These are phyloP conservation scores for Gorsachius goisagi DNA, from an alignment of 2,113 vertebrate species.

Conservation along the genomic window DNA sequence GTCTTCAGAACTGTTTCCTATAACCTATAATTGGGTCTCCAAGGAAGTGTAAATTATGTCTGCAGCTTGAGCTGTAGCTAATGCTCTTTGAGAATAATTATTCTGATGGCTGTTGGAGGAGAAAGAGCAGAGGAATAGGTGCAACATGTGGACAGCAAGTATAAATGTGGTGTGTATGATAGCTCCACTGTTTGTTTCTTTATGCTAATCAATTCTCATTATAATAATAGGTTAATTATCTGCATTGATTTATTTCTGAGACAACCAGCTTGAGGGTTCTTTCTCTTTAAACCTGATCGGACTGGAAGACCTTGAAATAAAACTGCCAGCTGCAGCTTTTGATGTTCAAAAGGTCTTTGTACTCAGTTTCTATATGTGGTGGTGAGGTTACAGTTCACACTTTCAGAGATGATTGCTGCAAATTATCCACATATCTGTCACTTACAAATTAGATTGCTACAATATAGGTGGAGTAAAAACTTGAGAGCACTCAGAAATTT, in stretches of 20 bases:
- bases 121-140: constrained; percentile 18
- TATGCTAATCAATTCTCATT: neutral
- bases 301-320: neutral
- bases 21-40: constrained; percentile 76
- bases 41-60: constrained; percentile 61
- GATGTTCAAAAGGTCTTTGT: neutral
- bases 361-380: neutral
- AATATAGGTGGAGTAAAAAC: neutral
- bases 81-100: constrained; percentile 75
- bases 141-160: neutral
- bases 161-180: neutral
- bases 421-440: neutral
- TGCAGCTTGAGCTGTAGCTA: constrained; percentile 62
- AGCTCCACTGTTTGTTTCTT: constrained; percentile 6
- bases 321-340: neutral
- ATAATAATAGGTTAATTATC: constrained; percentile 3
- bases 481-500: neutral
- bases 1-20: constrained; percentile 64
- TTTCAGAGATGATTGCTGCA: neutral
- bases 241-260: constrained; percentile 22
- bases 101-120: constrained; percentile 37
- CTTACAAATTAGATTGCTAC: neutral
- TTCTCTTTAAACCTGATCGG: neutral
- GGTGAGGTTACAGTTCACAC: neutral
- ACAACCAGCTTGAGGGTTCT: neutral